A percentile compares a stretch with the other conserved stretches of the same genome.
Conservation (phyloP, 37 sponge, comb jelly and placozoan species). For the Theonella swinhoei region DNA sequence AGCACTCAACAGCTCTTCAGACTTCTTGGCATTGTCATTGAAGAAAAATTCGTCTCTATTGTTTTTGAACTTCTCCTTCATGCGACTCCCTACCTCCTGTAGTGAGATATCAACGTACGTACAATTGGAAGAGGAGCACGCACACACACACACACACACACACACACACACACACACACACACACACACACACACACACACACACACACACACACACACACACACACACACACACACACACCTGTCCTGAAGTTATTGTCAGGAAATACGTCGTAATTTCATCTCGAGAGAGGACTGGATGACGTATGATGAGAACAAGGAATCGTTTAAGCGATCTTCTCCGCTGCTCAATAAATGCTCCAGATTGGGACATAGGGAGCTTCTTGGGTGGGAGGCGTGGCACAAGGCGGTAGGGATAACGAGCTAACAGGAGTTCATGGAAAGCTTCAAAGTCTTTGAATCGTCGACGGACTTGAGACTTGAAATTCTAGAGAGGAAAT, state of each 20-base stretch:
- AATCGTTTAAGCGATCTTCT: slow-evolving; percentile 72
- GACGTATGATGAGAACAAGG: slow-evolving; percentile 77
- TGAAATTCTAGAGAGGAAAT: no score
- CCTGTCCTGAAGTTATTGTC: no score
- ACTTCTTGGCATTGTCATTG: slow-evolving; percentile 16
- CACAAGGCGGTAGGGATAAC: slow-evolving; percentile 85
- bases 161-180: not conserved
- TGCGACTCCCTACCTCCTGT: slow-evolving; percentile 56
- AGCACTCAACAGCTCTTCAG: slow-evolving; percentile 59
- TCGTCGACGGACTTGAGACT: slow-evolving; percentile 70
- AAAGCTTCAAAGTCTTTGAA: slow-evolving; percentile 92
- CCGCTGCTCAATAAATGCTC: slow-evolving; percentile 71
- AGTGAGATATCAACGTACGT: not conserved
- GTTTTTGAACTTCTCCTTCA: slow-evolving; percentile 82
- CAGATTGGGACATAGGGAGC: slow-evolving; percentile 34
- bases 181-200: not conserved
- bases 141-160: not conserved
- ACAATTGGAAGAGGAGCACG: not conserved
- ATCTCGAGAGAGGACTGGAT: slow-evolving; percentile 77
- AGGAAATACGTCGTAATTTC: slow-evolving; percentile 83
- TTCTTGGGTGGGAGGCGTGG: slow-evolving; percentile 93
- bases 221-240: not conserved
- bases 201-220: not conserved
- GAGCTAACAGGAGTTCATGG: slow-evolving; percentile 72
- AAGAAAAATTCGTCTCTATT: slow-evolving; percentile 71